phyloP scores from a whole-genome alignment of 2,113 vertebrate species.

The Clarias macrocephalus region DNA sequence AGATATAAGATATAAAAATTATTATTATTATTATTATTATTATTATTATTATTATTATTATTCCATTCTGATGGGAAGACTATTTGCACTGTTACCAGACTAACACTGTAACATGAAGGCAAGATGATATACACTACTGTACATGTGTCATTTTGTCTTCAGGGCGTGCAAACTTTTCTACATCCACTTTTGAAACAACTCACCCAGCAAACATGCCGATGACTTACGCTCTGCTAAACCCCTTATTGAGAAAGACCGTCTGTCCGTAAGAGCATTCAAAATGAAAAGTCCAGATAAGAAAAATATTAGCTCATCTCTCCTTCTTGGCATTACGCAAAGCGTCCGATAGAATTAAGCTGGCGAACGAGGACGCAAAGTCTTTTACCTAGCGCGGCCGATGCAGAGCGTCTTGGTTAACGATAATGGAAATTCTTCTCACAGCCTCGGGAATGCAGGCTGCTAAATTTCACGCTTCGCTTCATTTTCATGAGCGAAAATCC shows the following conservation, averaged over 20 bases:
- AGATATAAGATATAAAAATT: no score
- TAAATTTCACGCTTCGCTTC: neutral
- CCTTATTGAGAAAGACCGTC: slow-evolving; percentile 18
- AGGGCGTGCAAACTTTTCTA: neutral
- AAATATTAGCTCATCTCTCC: slow-evolving; percentile 6
- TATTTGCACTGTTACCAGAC: neutral
- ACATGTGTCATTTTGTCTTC: neutral
- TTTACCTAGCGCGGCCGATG: neutral
- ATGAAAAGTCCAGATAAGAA: neutral
- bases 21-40: no score
- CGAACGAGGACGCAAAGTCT: neutral
- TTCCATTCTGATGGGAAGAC: neutral
- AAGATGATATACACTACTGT: neutral
- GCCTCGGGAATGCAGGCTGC: neutral
- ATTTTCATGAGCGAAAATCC: slow-evolving; percentile 4
- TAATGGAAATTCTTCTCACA: neutral
- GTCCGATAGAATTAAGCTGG: slow-evolving; percentile 7
- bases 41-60: neutral
- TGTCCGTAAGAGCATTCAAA: neutral
- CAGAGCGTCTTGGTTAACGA: neutral
- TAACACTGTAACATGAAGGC: neutral
- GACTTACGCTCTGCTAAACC: neutral
- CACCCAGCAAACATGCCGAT: neutral
- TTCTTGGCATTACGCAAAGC: neutral
- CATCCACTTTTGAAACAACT: neutral